These are phyloP conservation scores for Drosophila seguyi DNA, from an alignment of 1,140 invertebrate genomes.

Conservation along the genomic window DNA sequence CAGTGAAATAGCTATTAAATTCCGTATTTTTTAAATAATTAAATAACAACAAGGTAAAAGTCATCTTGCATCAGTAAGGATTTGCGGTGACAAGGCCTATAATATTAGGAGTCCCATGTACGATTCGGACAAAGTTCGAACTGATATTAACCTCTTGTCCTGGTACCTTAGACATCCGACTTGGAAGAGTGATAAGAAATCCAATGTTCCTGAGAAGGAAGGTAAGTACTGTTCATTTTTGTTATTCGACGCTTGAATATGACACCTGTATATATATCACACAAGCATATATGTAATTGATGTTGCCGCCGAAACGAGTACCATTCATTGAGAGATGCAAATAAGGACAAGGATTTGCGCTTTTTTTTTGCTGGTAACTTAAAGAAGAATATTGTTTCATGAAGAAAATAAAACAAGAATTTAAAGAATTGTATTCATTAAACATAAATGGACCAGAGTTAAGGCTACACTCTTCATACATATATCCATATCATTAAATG, in stretches of 20 bases:
- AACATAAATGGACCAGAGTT: background rate
- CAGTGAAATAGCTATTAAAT: conserved; percentile 75
- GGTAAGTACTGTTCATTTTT: conserved; percentile 69
- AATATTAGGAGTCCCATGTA: conserved; percentile 88
- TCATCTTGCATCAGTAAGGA: conserved; percentile 91
- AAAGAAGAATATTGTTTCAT: background rate
- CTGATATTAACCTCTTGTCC: conserved; percentile 91
- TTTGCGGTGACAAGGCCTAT: conserved; percentile 91
- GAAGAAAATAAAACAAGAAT: background rate
- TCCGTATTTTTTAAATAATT: conserved; percentile 84
- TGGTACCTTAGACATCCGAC: conserved; percentile 91
- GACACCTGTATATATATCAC: conserved; percentile 62
- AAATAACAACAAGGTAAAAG: conserved; percentile 87
- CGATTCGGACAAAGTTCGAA: conserved; percentile 86
- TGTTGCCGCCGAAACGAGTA: conserved; percentile 38
- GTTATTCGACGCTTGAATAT: conserved; percentile 48
- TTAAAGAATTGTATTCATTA: background rate
- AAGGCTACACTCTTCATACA: conserved; percentile 18
- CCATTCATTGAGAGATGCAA: conserved; percentile 24
- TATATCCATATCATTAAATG: conserved; percentile 6
- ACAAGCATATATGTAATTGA: conserved; percentile 45
- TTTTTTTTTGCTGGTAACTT: conserved; percentile 7
- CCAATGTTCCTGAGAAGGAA: conserved; percentile 60
- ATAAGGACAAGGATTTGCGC: conserved; percentile 19
- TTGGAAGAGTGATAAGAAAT: conserved; percentile 71